Base-by-base conservation (phyloP, 2,797 vertebrate species). In the Myotis daubentonii region DNA sequence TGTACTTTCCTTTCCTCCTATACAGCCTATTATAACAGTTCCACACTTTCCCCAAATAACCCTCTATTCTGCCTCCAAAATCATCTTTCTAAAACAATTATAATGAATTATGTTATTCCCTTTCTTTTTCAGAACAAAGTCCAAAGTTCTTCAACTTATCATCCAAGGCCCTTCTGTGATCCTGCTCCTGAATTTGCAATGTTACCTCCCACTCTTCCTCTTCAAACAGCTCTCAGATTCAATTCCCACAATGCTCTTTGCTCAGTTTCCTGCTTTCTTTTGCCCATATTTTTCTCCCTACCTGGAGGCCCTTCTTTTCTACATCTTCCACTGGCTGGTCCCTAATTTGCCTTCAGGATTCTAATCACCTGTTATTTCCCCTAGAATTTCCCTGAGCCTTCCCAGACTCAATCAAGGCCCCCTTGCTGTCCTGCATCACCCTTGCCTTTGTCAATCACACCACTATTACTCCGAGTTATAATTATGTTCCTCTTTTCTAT, bases 81-180 rank as follows among this genome's bases (percentile, higher is more conserved):
- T 82, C 57, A 79, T 41, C 36, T 87, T 93, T 88, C 70, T 75
- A 53, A 87, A 81, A 51, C 23, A 84, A 85, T 62, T 68, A 38
- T 33, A 68, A 33, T 41, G 19, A 82, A 9, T 71, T 53, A 23
- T 23, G 12, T 38, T 30, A 53, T 68, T 57, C 25, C 25, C 8
- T 33, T 87, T 72, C 15, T 12, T 53, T 47, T 83, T 66, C 53
- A 89, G 41, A 85, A 55, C 25, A 60, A 51, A 53, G 5, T 72
- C 13, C 16, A 85, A 62, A 75, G 17, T 89, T 66, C 33, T 38
- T 75, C 44, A 28, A 28, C 8, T 83, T 86, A 8, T 10, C 12
- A 79, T 6, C 15, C 36, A 72, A 71, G 23, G n/a, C 11, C 7
- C 6, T 74, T 83, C 30, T 92, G 86, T 57, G 51, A 51, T 49